phyloP scores from a whole-genome alignment of 2,888 invertebrate species.

The Fragum sueziense region DNA sequence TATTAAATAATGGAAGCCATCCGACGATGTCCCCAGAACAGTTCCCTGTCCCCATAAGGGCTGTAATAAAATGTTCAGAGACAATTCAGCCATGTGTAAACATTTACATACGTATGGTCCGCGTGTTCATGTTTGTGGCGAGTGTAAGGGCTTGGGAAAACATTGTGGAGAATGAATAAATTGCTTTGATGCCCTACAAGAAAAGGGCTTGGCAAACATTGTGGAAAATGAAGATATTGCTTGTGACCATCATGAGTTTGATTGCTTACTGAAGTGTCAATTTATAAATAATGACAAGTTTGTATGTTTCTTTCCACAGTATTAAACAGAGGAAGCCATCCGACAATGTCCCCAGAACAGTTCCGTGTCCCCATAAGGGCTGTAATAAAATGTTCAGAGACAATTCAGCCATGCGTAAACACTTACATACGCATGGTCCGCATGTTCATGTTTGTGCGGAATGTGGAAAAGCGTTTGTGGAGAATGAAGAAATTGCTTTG shows the following conservation, averaged over 20 bases:
- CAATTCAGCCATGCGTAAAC: constrained; percentile 98
- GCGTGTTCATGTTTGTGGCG: constrained; percentile 97
- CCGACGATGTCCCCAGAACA: constrained; percentile 86
- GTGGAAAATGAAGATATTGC: no score
- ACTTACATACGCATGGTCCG: constrained; percentile 98
- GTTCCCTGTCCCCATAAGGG: constrained; percentile 97
- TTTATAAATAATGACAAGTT: no score
- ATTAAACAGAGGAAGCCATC: constrained; percentile 80
- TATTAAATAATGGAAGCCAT: constrained; percentile 79
- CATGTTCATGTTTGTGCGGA: constrained; percentile 98
- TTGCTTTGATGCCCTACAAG: no score
- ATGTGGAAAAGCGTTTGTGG: constrained; percentile 98
- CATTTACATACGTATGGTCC: constrained; percentile 98
- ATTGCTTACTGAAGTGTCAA: no score
- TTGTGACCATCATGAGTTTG: no score
- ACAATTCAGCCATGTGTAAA: constrained; percentile 98
- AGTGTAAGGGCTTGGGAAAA: no score
- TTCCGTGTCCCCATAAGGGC: constrained; percentile 96
- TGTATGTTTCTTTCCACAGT: constrained; percentile 59
- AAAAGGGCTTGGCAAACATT: no score
- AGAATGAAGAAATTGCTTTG: no score
- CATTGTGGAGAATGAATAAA: no score
- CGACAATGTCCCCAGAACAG: constrained; percentile 87
- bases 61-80: constrained; percentile 97
- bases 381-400: constrained; percentile 98